Base-by-base conservation (phyloP, 2,888 invertebrate genomes). In the Phyto melanocephala region DNA sequence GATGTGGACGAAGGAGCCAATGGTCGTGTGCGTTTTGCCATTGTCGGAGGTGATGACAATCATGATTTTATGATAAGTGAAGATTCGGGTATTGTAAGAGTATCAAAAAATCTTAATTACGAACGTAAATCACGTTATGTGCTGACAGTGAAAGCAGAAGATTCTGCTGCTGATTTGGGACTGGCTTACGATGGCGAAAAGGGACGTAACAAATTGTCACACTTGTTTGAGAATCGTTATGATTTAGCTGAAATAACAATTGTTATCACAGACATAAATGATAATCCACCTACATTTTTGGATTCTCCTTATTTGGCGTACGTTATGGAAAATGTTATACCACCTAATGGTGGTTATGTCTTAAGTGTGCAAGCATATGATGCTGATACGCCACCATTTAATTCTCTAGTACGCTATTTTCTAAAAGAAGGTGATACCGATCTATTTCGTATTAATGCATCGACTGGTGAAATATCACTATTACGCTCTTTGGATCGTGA, bases 251-350 rank as follows among this genome's bases (percentile, higher is more conserved):
- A 95, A 90, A 93, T 98, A 86, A 94, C 95, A 81, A 96, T 98
- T 87, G 94, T 94, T 76, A 95, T 98, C 70, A 94, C 95, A 85
- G 98, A 98, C 91, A 96, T 98, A 88, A 98, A 98, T 92, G 98
- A 98, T 92, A 97, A 97, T 89, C 95, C 96, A 35, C 98, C 98
- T 54, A 95, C 96, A 54, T 98, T 98, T 92, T 92, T 97, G 86
- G 96, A 98, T 92, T 97, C 98, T n/a, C 98, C 98, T 0, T 98
- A 98, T 92, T 92, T 97, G 88, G 97, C 97, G 4, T 95, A 96
- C 90, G 97, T 98, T 77, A 96, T 97, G 95, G 98, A 99, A 92
- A 97, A 97, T 90, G 94, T 96, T 87, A 94, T 96, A 84, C 95
- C 96, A 75, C 95, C 95, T 63, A 95, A 94, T 87, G 94, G 93